These are phyloP conservation scores for Apocheima hispidaria DNA, from an alignment of 2,888 invertebrate genomes.

Conservation along the genomic window DNA sequence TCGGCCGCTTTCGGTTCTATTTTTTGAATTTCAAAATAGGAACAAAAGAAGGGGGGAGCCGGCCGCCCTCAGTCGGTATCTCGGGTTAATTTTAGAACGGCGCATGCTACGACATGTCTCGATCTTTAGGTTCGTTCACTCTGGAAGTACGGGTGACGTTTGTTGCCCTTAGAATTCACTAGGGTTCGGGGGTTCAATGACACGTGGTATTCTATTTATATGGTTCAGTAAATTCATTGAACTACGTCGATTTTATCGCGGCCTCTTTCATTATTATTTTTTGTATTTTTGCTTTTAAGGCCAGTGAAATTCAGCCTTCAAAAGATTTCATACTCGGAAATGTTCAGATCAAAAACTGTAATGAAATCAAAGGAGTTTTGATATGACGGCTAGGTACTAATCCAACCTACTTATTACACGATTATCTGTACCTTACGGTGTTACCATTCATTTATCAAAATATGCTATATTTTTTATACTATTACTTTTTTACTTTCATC, in stretches of 20 bases:
- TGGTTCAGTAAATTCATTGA: conserved; percentile 17
- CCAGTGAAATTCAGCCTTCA: background rate
- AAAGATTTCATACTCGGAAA: background rate
- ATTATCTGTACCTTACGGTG: too few species aligned
- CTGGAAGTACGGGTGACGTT: conserved; percentile 57
- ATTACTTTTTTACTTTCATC: too few species aligned
- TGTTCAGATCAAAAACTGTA: too few species aligned
- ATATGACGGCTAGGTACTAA: too few species aligned
- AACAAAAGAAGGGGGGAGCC: conserved; percentile 84
- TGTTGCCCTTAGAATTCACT: conserved; percentile 43
- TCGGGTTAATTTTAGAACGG: conserved; percentile 71
- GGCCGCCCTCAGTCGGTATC: conserved; percentile 74
- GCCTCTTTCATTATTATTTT: conserved; percentile 10
- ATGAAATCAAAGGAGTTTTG: too few species aligned
- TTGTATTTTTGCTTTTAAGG: background rate
- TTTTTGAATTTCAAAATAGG: conserved; percentile 82
- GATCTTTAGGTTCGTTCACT: conserved; percentile 77
- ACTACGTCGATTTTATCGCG: conserved; percentile 21
- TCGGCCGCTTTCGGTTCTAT: conserved; percentile 76
- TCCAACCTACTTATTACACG: too few species aligned
- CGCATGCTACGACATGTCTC: conserved; percentile 69
- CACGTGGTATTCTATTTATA: conserved; percentile 30
- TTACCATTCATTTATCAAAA: too few species aligned
- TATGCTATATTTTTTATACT: too few species aligned
- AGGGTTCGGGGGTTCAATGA: conserved; percentile 40